Conservation (phyloP, 1,140 invertebrate genomes). For the Drosophila arizonae region DNA sequence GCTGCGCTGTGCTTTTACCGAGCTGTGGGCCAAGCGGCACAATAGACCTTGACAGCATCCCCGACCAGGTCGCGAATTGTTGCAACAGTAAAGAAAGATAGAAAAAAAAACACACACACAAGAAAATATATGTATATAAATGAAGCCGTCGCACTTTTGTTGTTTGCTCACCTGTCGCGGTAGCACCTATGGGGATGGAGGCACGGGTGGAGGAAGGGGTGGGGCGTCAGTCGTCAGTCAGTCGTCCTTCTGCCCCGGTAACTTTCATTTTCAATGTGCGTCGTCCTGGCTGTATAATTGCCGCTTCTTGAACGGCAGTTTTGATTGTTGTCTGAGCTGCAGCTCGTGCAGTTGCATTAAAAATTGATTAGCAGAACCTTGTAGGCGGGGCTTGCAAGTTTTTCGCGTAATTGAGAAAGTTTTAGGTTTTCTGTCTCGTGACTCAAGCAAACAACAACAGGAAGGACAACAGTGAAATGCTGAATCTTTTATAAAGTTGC, state of each 20-base stretch:
- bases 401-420: constrained; percentile 39
- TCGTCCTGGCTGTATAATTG: constrained; percentile 28
- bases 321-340: constrained; percentile 34
- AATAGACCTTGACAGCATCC: constrained; percentile 50
- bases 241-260: constrained; percentile 10
- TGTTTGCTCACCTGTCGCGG: constrained; percentile 40
- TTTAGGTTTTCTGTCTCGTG: constrained; percentile 5
- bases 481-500: constrained; percentile 2
- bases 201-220: background rate
- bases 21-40: constrained; percentile 52
- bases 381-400: constrained; percentile 3
- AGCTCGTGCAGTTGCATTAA: constrained; percentile 37
- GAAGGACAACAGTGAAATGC: background rate
- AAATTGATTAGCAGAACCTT: constrained; percentile 39
- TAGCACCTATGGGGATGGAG: background rate
- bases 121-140: constrained; percentile 22
- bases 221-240: background rate
- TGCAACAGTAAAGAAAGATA: constrained; percentile 26
- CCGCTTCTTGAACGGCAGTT: constrained; percentile 18
- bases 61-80: constrained; percentile 28
- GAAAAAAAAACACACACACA: background rate
- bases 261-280: constrained; percentile 40
- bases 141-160: constrained; percentile 42
- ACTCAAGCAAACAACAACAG: constrained; percentile 6
- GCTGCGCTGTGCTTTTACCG: constrained; percentile 67